Percentiles rank a stretch among this genome's conserved stretches.
Conservation (phyloP, 2,113 vertebrate genomes). For the Ia io region DNA sequence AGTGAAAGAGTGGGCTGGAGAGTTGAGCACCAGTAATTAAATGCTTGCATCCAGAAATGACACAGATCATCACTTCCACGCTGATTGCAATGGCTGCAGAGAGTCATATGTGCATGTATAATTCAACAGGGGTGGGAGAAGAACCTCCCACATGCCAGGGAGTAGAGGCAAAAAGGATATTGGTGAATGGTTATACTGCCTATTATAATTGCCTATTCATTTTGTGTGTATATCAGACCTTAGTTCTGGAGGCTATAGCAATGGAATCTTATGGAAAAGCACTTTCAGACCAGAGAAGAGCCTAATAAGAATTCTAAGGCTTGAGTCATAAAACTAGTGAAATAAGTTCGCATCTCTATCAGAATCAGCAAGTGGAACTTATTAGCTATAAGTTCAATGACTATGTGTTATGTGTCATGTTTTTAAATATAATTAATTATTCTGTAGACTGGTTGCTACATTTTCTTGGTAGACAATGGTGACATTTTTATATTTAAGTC, state of each 20-base stretch:
- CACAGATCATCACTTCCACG: background rate
- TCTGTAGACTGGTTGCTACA: background rate
- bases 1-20: background rate
- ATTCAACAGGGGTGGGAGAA: background rate
- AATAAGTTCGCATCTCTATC: background rate
- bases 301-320: background rate
- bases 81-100: background rate
- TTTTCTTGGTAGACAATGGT: background rate
- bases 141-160: background rate
- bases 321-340: background rate
- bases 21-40: background rate
- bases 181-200: background rate
- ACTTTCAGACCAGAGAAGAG: background rate
- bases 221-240: background rate
- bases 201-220: background rate
- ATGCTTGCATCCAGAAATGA: background rate
- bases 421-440: background rate
- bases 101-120: background rate
- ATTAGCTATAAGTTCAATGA: background rate
- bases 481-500: conserved; percentile 1
- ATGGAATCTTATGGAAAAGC: background rate
- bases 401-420: background rate
- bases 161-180: background rate
- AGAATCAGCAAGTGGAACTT: background rate
- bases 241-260: background rate